Conservation (phyloP, 2,113 vertebrate genomes). For the Lates calcarifer region DNA sequence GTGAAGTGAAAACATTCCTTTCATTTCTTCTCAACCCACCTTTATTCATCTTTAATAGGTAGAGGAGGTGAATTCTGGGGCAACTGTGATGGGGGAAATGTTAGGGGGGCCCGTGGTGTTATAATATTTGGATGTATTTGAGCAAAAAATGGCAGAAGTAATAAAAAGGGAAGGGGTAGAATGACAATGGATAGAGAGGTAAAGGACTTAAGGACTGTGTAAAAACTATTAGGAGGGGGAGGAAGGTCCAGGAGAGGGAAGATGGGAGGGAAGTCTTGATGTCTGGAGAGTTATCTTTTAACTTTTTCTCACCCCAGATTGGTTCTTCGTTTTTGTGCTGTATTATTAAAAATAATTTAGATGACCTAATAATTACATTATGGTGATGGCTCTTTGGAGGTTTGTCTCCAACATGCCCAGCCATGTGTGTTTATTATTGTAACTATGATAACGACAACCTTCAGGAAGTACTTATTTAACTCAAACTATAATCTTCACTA, state of each 20-base stretch:
- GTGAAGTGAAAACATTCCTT: constrained; percentile 47
- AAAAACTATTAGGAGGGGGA: background rate
- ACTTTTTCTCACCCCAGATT: background rate
- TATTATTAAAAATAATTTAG: background rate
- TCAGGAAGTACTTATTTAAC: background rate
- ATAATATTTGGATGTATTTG: constrained; percentile 3
- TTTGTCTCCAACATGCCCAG: background rate
- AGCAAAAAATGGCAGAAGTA: constrained; percentile 16
- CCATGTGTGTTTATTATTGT: background rate
- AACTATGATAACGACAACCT: too few relatives aligned
- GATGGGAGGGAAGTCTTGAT: background rate
- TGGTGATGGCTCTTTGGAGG: background rate
- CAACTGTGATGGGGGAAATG: background rate
- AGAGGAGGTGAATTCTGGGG: background rate
- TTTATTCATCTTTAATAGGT: constrained; percentile 1
- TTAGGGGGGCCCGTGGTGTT: background rate
- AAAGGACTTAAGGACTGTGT: background rate
- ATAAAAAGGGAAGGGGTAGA: background rate
- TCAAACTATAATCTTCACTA: background rate
- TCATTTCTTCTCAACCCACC: background rate
- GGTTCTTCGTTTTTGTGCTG: background rate
- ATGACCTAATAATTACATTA: background rate
- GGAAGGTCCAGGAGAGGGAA: background rate
- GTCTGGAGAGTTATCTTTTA: background rate
- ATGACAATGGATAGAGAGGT: background rate